Evolutionary conservation across 2,888 invertebrate species (phyloP), one percentile per base, ranked within the genome.

Genomic region (Smittia aterrima): DNA sequence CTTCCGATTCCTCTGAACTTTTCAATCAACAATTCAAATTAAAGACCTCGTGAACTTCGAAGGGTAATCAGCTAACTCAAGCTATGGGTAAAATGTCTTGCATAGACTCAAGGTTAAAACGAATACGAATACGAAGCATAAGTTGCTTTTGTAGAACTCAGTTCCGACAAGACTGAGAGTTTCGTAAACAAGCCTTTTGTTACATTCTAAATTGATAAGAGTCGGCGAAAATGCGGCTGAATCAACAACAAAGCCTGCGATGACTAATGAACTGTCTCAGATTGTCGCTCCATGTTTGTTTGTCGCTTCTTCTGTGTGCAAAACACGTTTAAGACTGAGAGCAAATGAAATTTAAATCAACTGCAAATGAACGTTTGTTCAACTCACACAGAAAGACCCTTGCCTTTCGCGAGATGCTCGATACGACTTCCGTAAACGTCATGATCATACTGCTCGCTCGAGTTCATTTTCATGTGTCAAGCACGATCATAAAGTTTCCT

Each of bases 391-490:
- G 18, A 1, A 25, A 68, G 25, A 24, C n/a, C 38, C 7, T 11
- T 16, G 38, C 27, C n/a, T 18, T 7, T n/a, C n/a, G n/a, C n/a
- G 20, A 67, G 20, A 67, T 20, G 20, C 68, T 24, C 38, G 25
- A n/a, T 13, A 47, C 25, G 40, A 47, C 47, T 68, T 68, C 68
- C 68, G 68, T 47, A 68, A 47, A 47, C 68, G 68, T 68, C 68
- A 68, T 47, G 7, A 47, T 53, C 41, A 41, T 16, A 41, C 68
- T 68, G n/a, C 53, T 6, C 47, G 11, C 47, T 47, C 32, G 24
- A 68, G 47, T 47, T 47, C 38, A 20, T 32, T 68, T 67, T 47
- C 25, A 41, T 68, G 47, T 38, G 32, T 32, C 32, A 9, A 6
- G 32, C 32, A 32, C 32, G 9, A 32, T 32, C 32, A 32, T 24